Conservation (phyloP, 2,113 vertebrate genomes). For the Tauraco erythrolophus region DNA sequence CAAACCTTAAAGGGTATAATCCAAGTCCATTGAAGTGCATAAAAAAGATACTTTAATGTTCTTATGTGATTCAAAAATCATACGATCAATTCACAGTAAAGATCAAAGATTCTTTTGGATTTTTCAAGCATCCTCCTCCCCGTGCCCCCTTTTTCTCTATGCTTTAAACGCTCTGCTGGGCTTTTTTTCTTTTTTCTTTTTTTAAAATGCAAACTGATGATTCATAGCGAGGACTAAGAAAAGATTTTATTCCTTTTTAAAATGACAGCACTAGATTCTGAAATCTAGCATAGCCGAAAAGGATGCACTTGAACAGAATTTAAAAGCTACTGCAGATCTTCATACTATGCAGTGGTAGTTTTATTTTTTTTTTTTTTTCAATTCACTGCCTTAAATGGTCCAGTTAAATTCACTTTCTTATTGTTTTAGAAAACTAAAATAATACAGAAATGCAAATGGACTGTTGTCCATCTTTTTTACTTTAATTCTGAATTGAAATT, state of each 20-base stretch:
- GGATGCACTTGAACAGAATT: neutral
- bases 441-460: neutral
- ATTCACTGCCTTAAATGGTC: neutral
- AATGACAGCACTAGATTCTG: neutral
- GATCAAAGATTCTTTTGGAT: constrained; percentile 3
- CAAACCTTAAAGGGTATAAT: neutral
- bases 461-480: neutral
- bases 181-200: too few relatives aligned
- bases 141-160: neutral
- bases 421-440: neutral
- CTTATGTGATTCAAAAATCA: neutral
- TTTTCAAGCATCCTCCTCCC: neutral
- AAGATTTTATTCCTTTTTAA: neutral
- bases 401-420: neutral
- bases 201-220: neutral
- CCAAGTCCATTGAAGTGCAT: neutral
- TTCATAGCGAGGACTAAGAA: neutral
- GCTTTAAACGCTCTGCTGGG: neutral
- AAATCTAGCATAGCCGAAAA: neutral
- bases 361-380: neutral
- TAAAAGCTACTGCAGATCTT: neutral
- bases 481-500: neutral
- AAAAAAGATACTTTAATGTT: neutral
- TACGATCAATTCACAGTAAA: neutral
- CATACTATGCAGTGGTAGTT: neutral